Evolutionary conservation across 2,888 invertebrate species (phyloP), one percentile per base, ranked within the genome.

Genomic region (Brachyopa scutellaris): DNA sequence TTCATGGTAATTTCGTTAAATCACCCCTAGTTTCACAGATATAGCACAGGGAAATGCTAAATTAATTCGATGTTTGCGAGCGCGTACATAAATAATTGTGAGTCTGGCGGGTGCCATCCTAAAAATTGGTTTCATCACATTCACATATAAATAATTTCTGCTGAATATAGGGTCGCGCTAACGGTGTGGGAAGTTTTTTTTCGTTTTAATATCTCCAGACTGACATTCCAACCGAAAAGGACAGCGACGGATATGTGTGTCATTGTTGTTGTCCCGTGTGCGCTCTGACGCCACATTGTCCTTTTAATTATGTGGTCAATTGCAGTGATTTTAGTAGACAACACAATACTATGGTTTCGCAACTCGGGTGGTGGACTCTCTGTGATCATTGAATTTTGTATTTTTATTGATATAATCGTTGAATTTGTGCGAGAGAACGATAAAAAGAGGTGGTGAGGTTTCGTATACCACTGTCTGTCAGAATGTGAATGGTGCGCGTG

Each of bases 271-370:
- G 31, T 19, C 40, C 17, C 49, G 29, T n/a, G 55, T 53, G 53
- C 64, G 47, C 17, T 73, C 55, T 67, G 74, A 62, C 69, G 82
- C 76, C 82, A 76, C 74, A 73, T 76, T 84, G 76, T 82, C 57
- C 79, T 85, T 84, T 85, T 85, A 84, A 85, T 85, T 85, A 82
- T 84, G 85, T 84, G 84, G 82, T 69, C 72, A 84, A 82, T 84
- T 84, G 74, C 80, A 84, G 69, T 80, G 84, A 84, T 84, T 84
- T 84, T 29, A 73, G 73, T 61, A 67, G 79, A 73, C 73, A 67
- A 55, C 73, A 55, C 55, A 64, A 64, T 62, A 23, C 55, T 29
- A 73, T 62, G 73, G 62, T 62, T 62, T 74, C 36, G 49, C 40
- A 64, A 47, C 59, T 61, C 59, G 55, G n/a, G n/a, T n/a, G n/a